phyloP scores from a whole-genome alignment of 2,113 vertebrate genomes.

The Petromus typicus region DNA sequence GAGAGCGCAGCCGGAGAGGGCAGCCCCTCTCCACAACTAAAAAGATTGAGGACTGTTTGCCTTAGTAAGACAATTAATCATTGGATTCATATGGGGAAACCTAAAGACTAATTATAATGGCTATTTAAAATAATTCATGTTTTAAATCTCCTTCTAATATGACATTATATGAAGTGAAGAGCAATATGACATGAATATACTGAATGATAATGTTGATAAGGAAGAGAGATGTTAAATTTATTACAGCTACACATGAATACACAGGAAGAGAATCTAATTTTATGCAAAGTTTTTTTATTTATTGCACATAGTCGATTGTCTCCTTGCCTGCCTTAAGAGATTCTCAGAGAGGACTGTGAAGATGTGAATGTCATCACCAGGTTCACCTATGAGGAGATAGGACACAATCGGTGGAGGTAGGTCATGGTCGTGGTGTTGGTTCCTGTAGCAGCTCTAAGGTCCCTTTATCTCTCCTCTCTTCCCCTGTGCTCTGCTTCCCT shows the following conservation, averaged over 20 bases:
- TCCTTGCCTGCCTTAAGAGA: no score
- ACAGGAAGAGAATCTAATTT: slow-evolving; percentile 41
- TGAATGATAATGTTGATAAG: slow-evolving; percentile 59
- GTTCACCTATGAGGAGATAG: no score
- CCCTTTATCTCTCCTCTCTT: no score
- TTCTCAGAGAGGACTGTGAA: no score
- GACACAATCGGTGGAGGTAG: no score
- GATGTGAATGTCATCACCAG: no score
- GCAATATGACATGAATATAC: slow-evolving; percentile 2
- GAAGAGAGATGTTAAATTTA: slow-evolving; percentile 50
- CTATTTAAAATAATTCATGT: slow-evolving; percentile 42
- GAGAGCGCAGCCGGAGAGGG: not conserved
- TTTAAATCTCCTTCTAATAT: slow-evolving; percentile 43
- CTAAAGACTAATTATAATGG: slow-evolving; percentile 28
- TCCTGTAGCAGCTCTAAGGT: no score
- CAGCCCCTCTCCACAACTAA: not conserved
- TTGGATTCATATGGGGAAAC: slow-evolving; percentile 22
- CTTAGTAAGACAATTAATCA: slow-evolving; percentile 11
- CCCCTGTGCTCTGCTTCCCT: no score
- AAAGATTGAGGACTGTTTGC: not conserved
- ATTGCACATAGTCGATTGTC: not conserved
- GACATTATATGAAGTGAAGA: not conserved
- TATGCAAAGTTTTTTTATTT: not conserved
- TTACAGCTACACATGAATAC: slow-evolving; percentile 40
- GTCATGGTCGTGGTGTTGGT: no score